Base-by-base conservation (phyloP, 2,797 vertebrate species). In the Denticeps clupeoides region DNA sequence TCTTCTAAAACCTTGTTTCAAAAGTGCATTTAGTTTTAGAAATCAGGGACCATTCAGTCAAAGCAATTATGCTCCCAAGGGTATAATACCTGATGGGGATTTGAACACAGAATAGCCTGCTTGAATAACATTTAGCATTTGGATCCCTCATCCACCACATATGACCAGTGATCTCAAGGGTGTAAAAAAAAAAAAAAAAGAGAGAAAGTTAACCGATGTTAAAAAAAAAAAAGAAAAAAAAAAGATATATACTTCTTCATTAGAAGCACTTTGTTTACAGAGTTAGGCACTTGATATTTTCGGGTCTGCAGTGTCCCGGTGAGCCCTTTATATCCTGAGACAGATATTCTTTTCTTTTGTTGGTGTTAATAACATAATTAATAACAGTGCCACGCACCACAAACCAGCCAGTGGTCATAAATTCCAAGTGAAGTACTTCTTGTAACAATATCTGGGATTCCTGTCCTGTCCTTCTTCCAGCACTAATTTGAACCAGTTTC, bases 251-350 rank as follows among this genome's bases (percentile, higher is more conserved):
- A 62, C 57, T 60, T 73, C 72, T 65, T 73, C 68, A 69, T 75
- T 73, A 79, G 71, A 82, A 83, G 81, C 84, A 86, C 82, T 83
- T 85, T 82, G 52, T 67, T 68, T 64, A 69, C 70, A 72, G 62
- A 73, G 66, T 70, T 77, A 76, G 75, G 79, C 82, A 82, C 79
- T 83, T 83, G 65, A 72, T 61, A 68, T 65, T 55, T 61, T 60
- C 53, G 54, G 70, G 62, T 57, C 15, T 60, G 49, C 54, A 35
- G 51, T 23, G 46, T 59, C 38, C 27, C 49, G 35, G 27, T 43
- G 50, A 63, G 48, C 62, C 45, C 27, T 32, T 35, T 19, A 33
- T 29, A 32, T 32, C n/a, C 21, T 21, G 12, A 18, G 32, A 13
- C 31, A 11, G 31, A 24, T 21, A 47, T 49, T 43, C 22, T 46